Conservation (phyloP, 2,797 vertebrate species). For the Perodicticus potto region DNA sequence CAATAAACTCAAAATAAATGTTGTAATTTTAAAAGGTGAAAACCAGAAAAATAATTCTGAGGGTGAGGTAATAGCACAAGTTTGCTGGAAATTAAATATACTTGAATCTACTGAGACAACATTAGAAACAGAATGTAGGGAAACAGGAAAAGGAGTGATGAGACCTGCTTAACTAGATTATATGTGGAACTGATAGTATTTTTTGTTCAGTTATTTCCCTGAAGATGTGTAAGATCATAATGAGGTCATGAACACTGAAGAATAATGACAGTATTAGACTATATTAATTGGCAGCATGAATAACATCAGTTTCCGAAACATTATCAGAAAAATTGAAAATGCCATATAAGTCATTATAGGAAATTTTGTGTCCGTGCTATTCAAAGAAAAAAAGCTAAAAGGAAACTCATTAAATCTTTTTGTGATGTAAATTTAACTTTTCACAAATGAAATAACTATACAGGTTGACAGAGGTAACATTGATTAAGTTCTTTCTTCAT, state of each 20-base stretch:
- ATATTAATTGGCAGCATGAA: background rate
- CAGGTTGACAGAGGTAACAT: background rate
- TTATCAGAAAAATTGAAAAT: background rate
- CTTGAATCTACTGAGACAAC: slow-evolving; percentile 34
- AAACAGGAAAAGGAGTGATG: background rate
- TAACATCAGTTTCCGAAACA: slow-evolving; percentile 17
- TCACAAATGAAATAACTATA: background rate
- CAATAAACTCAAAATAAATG: slow-evolving; percentile 39
- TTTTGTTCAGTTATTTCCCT: background rate
- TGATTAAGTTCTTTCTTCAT: background rate
- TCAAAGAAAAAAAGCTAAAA: background rate
- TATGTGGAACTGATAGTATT: background rate
- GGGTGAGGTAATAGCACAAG: background rate
- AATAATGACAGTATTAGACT: background rate
- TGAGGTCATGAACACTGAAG: background rate
- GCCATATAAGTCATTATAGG: background rate
- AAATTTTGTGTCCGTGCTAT: background rate
- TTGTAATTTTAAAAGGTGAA: background rate
- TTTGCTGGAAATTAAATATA: background rate
- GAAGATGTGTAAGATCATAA: background rate
- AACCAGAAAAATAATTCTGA: background rate
- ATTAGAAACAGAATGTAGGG: background rate
- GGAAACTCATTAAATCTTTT: background rate
- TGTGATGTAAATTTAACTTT: background rate
- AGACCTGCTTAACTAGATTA: background rate